Conservation (phyloP, 2,888 invertebrate species). For the Pyralis farinalis region DNA sequence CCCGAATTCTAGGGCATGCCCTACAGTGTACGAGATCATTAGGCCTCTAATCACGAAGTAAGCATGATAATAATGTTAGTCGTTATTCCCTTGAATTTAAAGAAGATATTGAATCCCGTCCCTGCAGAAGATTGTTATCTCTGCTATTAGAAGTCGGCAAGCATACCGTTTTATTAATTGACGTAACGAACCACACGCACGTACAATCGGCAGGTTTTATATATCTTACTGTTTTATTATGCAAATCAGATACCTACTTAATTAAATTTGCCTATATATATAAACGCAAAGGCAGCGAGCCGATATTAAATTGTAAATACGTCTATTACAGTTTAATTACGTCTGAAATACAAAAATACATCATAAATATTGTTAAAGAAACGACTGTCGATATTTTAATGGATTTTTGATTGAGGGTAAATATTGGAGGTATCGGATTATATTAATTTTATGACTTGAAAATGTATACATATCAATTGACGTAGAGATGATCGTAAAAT, state of each 20-base stretch:
- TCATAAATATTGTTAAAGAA: too few relatives aligned
- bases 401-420: slow-evolving; percentile 4
- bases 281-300: background rate
- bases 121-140: too few relatives aligned
- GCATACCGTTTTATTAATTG: background rate
- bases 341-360: background rate
- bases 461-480: slow-evolving; percentile 13
- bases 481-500: slow-evolving; percentile 21
- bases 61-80: too few relatives aligned
- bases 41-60: too few relatives aligned
- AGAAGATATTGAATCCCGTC: too few relatives aligned
- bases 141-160: too few relatives aligned
- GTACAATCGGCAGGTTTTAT: background rate
- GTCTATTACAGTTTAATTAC: background rate
- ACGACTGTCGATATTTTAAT: background rate
- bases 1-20: too few relatives aligned
- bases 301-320: slow-evolving; percentile 3
- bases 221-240: background rate
- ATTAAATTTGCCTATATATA: slow-evolving; percentile 16
- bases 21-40: too few relatives aligned
- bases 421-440: slow-evolving; percentile 1
- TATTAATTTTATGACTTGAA: slow-evolving; percentile 3
- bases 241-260: slow-evolving; percentile 4
- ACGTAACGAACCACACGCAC: background rate
- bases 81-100: too few relatives aligned